Percentiles rank a stretch among this genome's conserved stretches.
Conservation (phyloP, 2,113 vertebrate species). For the Cryptomyrus ogoouensis region DNA sequence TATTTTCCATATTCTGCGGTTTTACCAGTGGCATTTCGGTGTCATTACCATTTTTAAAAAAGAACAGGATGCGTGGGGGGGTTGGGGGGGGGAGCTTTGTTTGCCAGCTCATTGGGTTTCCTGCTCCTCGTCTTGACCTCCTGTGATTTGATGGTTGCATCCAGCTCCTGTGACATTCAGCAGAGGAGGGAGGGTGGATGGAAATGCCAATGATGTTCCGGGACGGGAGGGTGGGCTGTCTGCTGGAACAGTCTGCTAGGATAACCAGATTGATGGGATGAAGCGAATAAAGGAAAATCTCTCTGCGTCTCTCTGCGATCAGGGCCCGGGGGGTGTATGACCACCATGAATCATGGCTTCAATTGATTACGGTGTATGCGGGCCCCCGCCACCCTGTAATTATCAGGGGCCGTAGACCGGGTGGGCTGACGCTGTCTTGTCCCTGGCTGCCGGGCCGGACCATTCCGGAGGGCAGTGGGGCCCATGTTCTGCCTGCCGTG, state of each 20-base stretch:
- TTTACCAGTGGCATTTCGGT: not conserved
- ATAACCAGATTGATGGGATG: not conserved
- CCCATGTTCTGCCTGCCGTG: not conserved
- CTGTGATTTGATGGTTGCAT: not conserved
- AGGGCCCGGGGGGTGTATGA: not conserved
- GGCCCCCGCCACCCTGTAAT: not conserved
- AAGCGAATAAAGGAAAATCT: not conserved
- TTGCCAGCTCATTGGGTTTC: not conserved
- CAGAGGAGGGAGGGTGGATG: not conserved
- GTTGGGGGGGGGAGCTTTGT: not conserved
- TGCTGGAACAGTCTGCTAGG: not conserved
- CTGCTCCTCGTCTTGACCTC: not conserved
- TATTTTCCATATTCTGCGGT: slow-evolving; percentile 14
- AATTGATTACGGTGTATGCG: slow-evolving; percentile 15
- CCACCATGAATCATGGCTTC: slow-evolving; percentile 5
- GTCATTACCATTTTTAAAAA: slow-evolving; percentile 13
- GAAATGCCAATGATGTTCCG: not conserved
- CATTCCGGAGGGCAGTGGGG: not conserved
- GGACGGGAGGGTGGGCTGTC: not conserved
- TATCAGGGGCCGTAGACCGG: not conserved
- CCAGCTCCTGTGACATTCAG: not conserved
- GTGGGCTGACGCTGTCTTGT: not conserved
- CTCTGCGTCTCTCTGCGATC: not conserved
- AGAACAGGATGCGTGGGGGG: not conserved
- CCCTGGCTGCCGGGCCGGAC: not conserved